Evolutionary conservation across 2,797 vertebrate genomes (phyloP).

Genomic region (Masticophis lateralis): DNA sequence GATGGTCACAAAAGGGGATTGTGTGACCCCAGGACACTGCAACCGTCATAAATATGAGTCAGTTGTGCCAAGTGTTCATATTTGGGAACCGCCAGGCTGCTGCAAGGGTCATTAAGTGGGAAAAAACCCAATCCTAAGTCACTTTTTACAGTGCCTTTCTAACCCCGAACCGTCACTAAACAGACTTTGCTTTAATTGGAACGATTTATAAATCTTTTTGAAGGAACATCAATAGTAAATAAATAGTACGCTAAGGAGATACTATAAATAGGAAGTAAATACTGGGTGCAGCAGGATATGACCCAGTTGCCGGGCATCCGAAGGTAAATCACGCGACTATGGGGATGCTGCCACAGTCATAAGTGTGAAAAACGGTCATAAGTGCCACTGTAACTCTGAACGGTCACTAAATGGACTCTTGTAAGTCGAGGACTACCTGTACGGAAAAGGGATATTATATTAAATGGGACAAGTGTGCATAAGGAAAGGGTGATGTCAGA

Average conservation of each 20-base stretch:
- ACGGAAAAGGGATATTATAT: not conserved
- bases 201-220: not conserved
- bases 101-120: too few species aligned
- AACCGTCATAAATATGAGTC: not conserved
- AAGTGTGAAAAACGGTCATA: not conserved
- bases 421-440: not conserved
- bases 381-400: not conserved
- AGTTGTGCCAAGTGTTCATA: not conserved
- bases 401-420: not conserved
- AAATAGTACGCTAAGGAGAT: not conserved
- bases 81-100: too few species aligned
- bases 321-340: too few species aligned
- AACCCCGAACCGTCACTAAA: too few species aligned
- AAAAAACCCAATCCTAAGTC: too few species aligned
- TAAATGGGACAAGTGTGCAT: not conserved
- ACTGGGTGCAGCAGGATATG: not conserved
- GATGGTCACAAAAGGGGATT: not conserved
- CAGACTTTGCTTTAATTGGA: not conserved
- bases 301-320: too few species aligned
- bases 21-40: fast-evolving
- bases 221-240: not conserved
- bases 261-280: not conserved
- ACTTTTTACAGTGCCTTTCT: too few species aligned
- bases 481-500: not conserved
- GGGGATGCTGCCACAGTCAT: too few species aligned